Percentiles rank a stretch among this genome's conserved stretches.
phyloP scores from a whole-genome alignment of 2,113 vertebrate genomes.

The Entomyzon cyanotis region DNA sequence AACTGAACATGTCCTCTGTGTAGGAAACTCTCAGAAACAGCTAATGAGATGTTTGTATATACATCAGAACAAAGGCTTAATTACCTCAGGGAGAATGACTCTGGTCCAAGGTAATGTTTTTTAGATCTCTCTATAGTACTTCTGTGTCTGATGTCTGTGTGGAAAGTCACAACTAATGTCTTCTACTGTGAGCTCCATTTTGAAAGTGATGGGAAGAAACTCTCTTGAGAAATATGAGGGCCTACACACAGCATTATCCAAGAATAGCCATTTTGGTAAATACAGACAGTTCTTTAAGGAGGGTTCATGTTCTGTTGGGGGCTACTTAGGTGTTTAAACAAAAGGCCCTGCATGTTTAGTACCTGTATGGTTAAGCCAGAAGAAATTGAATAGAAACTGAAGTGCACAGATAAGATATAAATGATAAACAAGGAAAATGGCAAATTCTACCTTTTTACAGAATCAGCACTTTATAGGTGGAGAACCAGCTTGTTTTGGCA shows the following conservation, averaged over 20 bases:
- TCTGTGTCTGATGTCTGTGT: background rate
- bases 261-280: background rate
- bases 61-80: constrained; percentile 16
- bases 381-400: background rate
- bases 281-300: background rate
- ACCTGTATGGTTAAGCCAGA: background rate
- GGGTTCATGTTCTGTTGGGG: background rate
- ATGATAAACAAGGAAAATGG: background rate
- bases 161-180: background rate
- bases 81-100: background rate
- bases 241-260: background rate
- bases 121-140: background rate
- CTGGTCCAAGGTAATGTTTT: background rate
- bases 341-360: background rate
- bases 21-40: background rate
- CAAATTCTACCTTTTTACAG: background rate
- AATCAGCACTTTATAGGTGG: background rate
- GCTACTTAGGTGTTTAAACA: background rate
- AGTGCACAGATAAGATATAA: background rate
- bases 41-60: background rate
- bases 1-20: background rate
- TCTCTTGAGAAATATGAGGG: background rate
- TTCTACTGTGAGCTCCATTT: background rate
- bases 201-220: background rate
- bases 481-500: background rate